These are phyloP conservation scores for Dasysyrphus tricinctus DNA, from an alignment of 2,888 invertebrate species.

Conservation along the genomic window DNA sequence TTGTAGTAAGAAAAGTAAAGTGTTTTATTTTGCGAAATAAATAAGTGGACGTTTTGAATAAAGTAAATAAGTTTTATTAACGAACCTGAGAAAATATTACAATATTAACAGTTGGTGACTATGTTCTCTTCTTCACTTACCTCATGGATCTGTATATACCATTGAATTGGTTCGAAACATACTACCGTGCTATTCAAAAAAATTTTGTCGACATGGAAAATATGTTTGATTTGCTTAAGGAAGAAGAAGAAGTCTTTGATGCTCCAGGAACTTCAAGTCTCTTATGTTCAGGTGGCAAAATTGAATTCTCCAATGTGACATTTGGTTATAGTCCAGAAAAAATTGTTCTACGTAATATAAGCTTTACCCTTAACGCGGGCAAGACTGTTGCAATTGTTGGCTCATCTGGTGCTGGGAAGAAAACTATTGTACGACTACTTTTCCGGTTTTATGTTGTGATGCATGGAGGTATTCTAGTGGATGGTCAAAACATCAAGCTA, in stretches of 20 bases:
- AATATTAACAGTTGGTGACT: conserved; percentile 95
- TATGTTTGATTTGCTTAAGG: conserved; percentile 97
- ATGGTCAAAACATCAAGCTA: conserved; percentile 94
- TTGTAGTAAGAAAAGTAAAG: too few relatives aligned
- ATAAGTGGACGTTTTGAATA: too few relatives aligned
- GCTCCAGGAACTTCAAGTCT: conserved; percentile 90
- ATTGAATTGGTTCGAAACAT: conserved; percentile 98
- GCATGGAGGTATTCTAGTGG: conserved; percentile 93
- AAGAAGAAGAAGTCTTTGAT: conserved; percentile 94
- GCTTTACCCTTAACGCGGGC: conserved; percentile 91
- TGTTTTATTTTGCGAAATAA: too few relatives aligned
- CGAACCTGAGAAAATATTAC: too few relatives aligned
- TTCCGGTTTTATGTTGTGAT: conserved; percentile 98
- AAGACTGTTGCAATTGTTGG: conserved; percentile 94
- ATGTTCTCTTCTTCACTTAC: conserved; percentile 97
- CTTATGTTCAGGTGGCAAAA: conserved; percentile 85
- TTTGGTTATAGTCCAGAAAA: conserved; percentile 94
- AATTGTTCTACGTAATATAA: conserved; percentile 89
- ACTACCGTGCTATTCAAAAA: conserved; percentile 98
- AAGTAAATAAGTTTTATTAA: too few relatives aligned
- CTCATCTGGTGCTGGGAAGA: conserved; percentile 96
- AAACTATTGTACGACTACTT: conserved; percentile 96
- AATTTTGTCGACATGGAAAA: conserved; percentile 99
- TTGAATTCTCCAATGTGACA: conserved; percentile 95
- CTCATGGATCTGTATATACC: conserved; percentile 97